Base-by-base conservation (phyloP, 2,888 invertebrate species). In the Caenorhabditis sulstoni region DNA sequence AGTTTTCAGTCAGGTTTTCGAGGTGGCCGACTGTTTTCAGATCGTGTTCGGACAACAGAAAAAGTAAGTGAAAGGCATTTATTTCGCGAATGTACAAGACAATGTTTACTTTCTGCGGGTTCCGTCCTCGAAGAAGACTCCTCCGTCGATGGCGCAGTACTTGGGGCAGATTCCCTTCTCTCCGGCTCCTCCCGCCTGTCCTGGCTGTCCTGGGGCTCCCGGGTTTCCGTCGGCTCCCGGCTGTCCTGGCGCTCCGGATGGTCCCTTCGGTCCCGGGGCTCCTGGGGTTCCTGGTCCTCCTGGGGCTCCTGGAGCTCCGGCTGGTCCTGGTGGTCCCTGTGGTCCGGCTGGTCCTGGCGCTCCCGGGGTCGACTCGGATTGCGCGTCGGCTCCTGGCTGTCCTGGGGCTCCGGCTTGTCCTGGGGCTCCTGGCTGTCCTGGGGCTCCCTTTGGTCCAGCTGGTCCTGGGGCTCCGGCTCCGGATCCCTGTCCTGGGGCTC, bases 381-480 rank as follows among this genome's bases (percentile, higher is more conserved):
- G 80, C 39, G 80, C 76, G 47, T 75, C 80, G 22, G 62, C 23
- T 79, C 85, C 86, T 50, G 81, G 82, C 59, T 78, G 71, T 59
- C 82, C 80, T 67, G 77, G 80, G 41, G 59, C 62, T 75, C 84
- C 84, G 18, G 83, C 70, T 18, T 61, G 71, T 75, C 85, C 85
- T 64, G 84, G 84, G 61, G 83, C 75, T 82, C 85, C 85, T 58
- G 86, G 85, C 18, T 75, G 67, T 71, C 87, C 87, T 16, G 82
- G 76, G 41, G 83, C 62, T 81, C 87, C 86, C 57, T 85, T 80
- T 50, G 81, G 82, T 66, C 87, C 75, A 20, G 78, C 76, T 73
- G 78, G 67, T 83, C 82, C 82, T 71, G 82, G 81, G 20, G 81
- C 74, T 64, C 80, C 77, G 35, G 74, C 64, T 80, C 80, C 80